These are phyloP conservation scores for Acrocephalus arundinaceus DNA, from an alignment of 2,113 vertebrate genomes.

Conservation along the genomic window DNA sequence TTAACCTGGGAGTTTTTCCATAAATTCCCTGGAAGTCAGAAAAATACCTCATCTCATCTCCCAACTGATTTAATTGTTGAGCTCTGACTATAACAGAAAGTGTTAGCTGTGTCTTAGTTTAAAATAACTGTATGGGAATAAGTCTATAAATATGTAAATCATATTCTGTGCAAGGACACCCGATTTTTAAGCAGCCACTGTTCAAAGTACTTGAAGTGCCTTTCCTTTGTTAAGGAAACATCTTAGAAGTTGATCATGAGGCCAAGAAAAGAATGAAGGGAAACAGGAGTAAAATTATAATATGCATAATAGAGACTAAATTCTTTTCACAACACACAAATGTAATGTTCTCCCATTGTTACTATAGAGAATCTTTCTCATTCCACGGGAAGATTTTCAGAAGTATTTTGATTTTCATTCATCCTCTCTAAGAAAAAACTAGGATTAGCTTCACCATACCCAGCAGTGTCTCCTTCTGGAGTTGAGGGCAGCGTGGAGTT, in stretches of 20 bases:
- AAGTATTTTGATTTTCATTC: neutral
- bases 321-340: neutral
- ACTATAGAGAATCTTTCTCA: neutral
- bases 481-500: accelerated
- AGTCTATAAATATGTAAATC: neutral
- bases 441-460: neutral
- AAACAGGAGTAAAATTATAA: neutral
- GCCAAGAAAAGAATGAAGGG: neutral
- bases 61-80: neutral
- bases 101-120: neutral
- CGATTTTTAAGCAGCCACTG: neutral
- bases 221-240: neutral
- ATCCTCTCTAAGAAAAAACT: neutral
- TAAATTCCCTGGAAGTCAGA: neutral
- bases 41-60: neutral
- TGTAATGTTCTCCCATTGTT: neutral
- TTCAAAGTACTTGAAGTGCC: neutral
- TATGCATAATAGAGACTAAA: neutral
- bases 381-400: neutral
- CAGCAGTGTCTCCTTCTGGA: neutral
- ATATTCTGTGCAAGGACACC: neutral
- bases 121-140: neutral
- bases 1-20: neutral
- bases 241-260: neutral
- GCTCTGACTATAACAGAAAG: neutral